Evolutionary conservation across 1,140 invertebrate species (phyloP).

Genomic region (Dendrolimus punctatus): DNA sequence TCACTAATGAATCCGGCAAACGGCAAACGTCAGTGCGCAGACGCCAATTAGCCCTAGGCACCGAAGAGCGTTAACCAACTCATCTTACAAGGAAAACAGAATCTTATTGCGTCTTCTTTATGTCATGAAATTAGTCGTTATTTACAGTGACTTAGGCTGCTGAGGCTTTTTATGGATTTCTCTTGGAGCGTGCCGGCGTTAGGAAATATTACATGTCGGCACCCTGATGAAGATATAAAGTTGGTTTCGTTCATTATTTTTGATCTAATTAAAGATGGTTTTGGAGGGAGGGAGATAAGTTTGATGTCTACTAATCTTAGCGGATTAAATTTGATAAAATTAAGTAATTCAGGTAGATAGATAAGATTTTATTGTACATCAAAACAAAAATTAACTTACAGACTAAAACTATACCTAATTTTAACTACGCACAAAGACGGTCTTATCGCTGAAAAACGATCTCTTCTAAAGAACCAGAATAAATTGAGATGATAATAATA

Average conservation of each 20-base stretch:
- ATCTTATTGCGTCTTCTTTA: constrained; percentile 18
- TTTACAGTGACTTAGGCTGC: too few relatives aligned
- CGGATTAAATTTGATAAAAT: too few relatives aligned
- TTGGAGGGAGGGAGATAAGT: too few relatives aligned
- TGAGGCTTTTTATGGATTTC: constrained; percentile 21
- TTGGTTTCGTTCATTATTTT: constrained; percentile 28
- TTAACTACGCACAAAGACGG: too few relatives aligned
- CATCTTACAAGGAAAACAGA: constrained; percentile 32
- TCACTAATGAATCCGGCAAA: constrained; percentile 68
- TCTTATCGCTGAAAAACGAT: too few relatives aligned
- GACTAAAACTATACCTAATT: too few relatives aligned
- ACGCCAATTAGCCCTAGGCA: constrained; percentile 30
- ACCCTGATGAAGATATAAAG: constrained; percentile 39
- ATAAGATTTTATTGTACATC: too few relatives aligned
- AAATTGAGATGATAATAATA: too few relatives aligned
- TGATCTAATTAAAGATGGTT: constrained; percentile 18
- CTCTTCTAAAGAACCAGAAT: too few relatives aligned
- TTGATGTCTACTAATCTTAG: too few relatives aligned
- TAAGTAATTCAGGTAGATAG: too few relatives aligned
- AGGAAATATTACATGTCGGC: constrained; percentile 56
- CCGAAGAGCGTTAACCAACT: constrained; percentile 45
- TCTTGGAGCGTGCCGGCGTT: constrained; percentile 51
- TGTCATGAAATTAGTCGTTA: not conserved
- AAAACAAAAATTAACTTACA: too few relatives aligned
- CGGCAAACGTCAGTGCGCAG: constrained; percentile 62